Conservation (phyloP, 2,113 vertebrate genomes). For the Cercopithecus mona region DNA sequence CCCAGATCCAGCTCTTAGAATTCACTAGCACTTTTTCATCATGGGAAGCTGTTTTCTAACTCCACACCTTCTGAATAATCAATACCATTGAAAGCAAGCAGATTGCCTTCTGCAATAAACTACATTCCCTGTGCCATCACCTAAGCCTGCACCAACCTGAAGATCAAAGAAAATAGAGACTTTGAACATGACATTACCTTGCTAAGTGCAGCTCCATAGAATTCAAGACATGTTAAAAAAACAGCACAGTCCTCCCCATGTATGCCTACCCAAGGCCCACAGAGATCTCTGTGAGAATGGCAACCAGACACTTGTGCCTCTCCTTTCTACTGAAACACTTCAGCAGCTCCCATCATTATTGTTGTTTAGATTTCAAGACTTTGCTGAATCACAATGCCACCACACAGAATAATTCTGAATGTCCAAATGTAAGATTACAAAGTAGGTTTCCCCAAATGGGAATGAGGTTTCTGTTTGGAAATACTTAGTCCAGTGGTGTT, state of each 20-base stretch:
- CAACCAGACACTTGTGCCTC: neutral
- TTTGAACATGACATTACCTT: neutral
- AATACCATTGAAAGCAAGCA: neutral
- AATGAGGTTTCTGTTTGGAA: neutral
- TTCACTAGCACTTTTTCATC: neutral
- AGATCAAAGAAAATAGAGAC: neutral
- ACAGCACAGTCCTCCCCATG: no score
- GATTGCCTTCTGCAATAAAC: neutral
- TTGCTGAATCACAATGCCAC: neutral
- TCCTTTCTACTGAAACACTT: neutral
- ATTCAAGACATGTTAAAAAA: neutral
- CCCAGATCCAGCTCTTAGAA: neutral
- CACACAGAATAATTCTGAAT: neutral
- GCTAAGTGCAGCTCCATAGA: neutral
- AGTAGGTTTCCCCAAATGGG: neutral
- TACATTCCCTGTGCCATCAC: neutral
- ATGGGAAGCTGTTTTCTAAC: neutral
- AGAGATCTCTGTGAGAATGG: neutral
- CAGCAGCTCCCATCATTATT: accelerated
- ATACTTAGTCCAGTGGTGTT: neutral
- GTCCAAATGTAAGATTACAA: neutral
- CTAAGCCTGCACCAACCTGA: neutral
- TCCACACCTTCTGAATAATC: neutral
- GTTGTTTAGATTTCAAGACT: neutral
- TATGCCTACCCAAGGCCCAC: neutral